Conservation (phyloP, 1,140 invertebrate species). For the Pseudobourletiella spinata region DNA sequence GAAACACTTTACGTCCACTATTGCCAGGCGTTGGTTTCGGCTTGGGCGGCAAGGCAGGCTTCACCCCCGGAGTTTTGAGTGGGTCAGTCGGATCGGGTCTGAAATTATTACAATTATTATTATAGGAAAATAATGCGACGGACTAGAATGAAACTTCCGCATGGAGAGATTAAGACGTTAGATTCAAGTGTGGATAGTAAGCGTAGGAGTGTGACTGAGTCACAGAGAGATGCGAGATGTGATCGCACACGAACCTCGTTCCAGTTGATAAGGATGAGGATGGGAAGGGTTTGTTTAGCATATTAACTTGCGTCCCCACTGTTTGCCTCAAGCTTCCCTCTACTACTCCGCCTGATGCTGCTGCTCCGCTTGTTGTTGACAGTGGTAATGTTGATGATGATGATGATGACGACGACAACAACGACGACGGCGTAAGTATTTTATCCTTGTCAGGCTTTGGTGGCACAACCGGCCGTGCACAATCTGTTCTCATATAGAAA, state of each 20-base stretch:
- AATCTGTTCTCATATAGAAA: background rate
- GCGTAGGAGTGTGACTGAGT: no score
- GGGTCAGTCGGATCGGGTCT: no score
- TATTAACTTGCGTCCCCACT: background rate
- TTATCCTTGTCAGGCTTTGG: constrained; percentile 5
- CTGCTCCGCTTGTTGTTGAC: background rate
- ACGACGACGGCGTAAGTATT: no score
- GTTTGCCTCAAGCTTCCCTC: background rate
- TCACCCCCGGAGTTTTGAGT: no score
- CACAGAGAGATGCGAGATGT: no score
- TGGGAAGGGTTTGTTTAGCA: background rate
- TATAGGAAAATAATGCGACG: no score
- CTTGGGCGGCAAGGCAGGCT: constrained; percentile 7
- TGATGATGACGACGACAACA: no score
- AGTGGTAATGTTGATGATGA: background rate
- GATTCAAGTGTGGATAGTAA: no score
- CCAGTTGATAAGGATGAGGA: background rate
- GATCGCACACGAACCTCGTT: no score
- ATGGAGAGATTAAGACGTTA: no score
- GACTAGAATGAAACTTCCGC: no score
- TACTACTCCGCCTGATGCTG: background rate
- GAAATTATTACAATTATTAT: no score
- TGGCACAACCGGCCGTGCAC: background rate
- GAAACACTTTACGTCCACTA: background rate
- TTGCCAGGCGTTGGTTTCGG: background rate